A percentile compares a stretch with the other conserved stretches of the same genome.
Evolutionary conservation across 2,797 vertebrate species (phyloP).

Genomic region (Lithobates pipiens): DNA sequence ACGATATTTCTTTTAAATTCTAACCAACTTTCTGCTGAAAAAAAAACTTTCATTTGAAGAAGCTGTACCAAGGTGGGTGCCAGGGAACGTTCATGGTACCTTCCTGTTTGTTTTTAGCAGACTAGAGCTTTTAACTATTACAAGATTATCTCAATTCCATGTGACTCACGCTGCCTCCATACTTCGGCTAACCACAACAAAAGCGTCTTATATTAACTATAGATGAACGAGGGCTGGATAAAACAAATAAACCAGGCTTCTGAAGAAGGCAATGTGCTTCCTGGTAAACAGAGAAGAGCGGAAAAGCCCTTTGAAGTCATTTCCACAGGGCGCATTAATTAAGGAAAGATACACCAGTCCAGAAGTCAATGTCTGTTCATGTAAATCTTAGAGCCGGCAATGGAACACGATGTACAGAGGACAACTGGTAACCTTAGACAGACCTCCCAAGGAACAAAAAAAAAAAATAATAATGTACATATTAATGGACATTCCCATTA

Average conservation of each 20-base stretch:
- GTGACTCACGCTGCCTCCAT: constrained; percentile 72
- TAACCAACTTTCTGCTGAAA: not conserved
- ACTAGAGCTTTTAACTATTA: constrained; percentile 72
- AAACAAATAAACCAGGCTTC: constrained; percentile 70
- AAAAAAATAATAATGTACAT: not conserved
- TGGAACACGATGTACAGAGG: not conserved
- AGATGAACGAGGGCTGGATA: constrained; percentile 73
- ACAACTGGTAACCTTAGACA: not conserved
- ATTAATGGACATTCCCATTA: not conserved
- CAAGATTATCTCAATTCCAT: constrained; percentile 74
- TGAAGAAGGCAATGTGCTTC: constrained; percentile 61
- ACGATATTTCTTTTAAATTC: constrained; percentile 54
- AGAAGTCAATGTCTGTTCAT: not conserved
- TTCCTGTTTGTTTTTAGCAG: constrained; percentile 68
- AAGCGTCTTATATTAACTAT: constrained; percentile 71
- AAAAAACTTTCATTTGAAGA: constrained; percentile 63
- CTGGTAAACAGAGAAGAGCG: constrained; percentile 34
- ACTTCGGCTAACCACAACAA: constrained; percentile 73
- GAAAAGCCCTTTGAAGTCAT: constrained; percentile 40
- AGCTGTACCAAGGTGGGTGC: constrained; percentile 71
- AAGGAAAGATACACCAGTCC: constrained; percentile 14
- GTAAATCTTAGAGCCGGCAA: not conserved
- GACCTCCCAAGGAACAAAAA: not conserved
- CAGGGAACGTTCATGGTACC: constrained; percentile 63
- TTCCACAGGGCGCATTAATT: not conserved